Percentiles rank a stretch among this genome's conserved stretches.
These are phyloP conservation scores for Drosophila kokeensis DNA, from an alignment of 2,888 invertebrate species.

Conservation along the genomic window DNA sequence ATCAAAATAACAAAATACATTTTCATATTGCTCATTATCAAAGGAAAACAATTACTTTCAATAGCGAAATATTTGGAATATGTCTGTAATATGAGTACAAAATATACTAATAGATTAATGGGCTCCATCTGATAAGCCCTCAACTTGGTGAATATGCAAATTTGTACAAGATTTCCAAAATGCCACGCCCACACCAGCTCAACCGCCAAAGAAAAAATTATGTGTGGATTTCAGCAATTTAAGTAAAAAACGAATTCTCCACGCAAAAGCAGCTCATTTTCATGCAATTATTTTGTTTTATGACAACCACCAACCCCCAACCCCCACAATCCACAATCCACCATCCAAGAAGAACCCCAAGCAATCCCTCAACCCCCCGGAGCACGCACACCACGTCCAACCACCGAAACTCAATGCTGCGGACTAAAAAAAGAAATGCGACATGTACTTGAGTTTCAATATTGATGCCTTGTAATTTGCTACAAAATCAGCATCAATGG, in stretches of 20 bases:
- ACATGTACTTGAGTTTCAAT: constrained; percentile 69
- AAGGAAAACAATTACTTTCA: too few species aligned
- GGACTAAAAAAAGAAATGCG: constrained; percentile 53
- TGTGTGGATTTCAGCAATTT: constrained; percentile 22
- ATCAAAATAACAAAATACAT: not conserved
- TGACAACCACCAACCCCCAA: constrained; percentile 3
- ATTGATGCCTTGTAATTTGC: constrained; percentile 71
- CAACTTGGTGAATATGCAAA: constrained; percentile 47
- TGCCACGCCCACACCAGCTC: not conserved
- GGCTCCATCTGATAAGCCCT: not conserved
- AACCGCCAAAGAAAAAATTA: not conserved
- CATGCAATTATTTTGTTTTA: constrained; percentile 67
- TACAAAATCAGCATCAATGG: constrained; percentile 66
- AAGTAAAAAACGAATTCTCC: constrained; percentile 19
- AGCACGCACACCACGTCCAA: not conserved
- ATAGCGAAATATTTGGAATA: too few species aligned
- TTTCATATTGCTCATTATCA: too few species aligned
- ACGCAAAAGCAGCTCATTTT: constrained; percentile 57
- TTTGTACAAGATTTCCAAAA: constrained; percentile 10
- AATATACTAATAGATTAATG: not conserved
- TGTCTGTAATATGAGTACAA: not conserved
- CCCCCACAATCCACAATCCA: not conserved
- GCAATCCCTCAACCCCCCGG: not conserved
- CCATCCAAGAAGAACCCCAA: not conserved
- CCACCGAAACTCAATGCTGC: constrained; percentile 12